These are phyloP conservation scores for Zoanthus solanderi DNA, from an alignment of 92 coral and sea anemone genomes.

Conservation along the genomic window DNA sequence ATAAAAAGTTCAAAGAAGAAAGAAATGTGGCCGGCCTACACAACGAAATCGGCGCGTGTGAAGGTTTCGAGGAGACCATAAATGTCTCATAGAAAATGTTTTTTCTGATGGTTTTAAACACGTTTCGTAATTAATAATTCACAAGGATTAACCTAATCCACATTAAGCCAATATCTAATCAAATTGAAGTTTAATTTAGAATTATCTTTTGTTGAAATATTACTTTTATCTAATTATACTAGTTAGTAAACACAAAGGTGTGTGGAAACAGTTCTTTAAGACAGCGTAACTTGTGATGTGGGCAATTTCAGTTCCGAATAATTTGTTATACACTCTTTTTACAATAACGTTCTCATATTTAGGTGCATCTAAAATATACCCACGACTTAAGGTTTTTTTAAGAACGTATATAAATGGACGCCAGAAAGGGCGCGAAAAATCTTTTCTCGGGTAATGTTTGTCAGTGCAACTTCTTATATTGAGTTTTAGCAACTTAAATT, in stretches of 20 bases:
- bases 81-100: slow-evolving; percentile 13
- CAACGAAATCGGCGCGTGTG: background rate
- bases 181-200: slow-evolving; percentile 3
- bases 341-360: too few relatives aligned
- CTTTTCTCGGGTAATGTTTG: too few relatives aligned
- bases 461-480: too few relatives aligned
- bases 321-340: too few relatives aligned
- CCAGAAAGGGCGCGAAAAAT: too few relatives aligned
- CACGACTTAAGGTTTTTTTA: too few relatives aligned
- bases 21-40: background rate
- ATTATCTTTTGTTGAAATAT: background rate
- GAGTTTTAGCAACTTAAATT: too few relatives aligned
- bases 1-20: background rate
- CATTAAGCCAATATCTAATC: slow-evolving; percentile 1
- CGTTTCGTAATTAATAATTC: slow-evolving; percentile 1
- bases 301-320: background rate
- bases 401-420: too few relatives aligned
- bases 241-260: background rate
- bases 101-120: slow-evolving; percentile 7
- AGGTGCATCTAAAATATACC: too few relatives aligned
- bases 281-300: background rate
- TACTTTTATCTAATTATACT: slow-evolving; percentile 1
- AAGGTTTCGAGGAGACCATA: slow-evolving; percentile 35
- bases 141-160: background rate
- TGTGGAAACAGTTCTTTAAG: background rate